Base-by-base conservation (phyloP, 2,113 vertebrate genomes). In the Meleagris gallopavo region DNA sequence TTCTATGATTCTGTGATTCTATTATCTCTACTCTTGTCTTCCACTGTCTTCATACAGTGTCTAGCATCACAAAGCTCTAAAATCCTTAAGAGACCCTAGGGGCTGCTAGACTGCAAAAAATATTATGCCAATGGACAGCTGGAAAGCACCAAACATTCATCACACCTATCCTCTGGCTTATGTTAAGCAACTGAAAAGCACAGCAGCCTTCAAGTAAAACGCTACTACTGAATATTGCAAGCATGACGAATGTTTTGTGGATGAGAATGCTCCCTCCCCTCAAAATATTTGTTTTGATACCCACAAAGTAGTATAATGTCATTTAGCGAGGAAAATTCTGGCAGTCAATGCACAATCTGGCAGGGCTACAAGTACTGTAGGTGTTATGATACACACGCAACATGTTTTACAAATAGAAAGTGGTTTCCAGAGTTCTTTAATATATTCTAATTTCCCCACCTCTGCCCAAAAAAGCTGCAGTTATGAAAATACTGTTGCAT, bases 401-500 rank as follows among this genome's bases (percentile, higher is more conserved):
- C 94, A 97, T 97, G 95, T 71, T 96, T 97, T 97, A 97, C 97
- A 98, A 97, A 98, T 95, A 98, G 94, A 96, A 97, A 97, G 96
- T 86, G 95, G 93, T 97, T 97, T 97, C 96, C 93, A 97, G 97
- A 97, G 93, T 81, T 94, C 96, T 97, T 97, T 95, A 97, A 96
- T 97, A 97, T 96, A 97, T 96, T 97, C 95, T 97, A 86, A 96
- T 97, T 97, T 94, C 88, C 83, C 91, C 96, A 97, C 95, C 96
- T 97, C 92, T 94, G 96, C 97, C 96, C 84, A 96, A 97, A 97
- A 98, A 97, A 97, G 94, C 95, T 96, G 86, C 83, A 96, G 96
- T 98, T 97, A 97, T 97, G 97, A 98, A 98, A 98, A 94, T 79
- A 96, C 95, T 94, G 96, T 90, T 97, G 97, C 97, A 95, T 90